Percentiles rank a stretch among this genome's conserved stretches.
Conservation (phyloP, 2,113 vertebrate genomes). For the Charadrius vociferus region DNA sequence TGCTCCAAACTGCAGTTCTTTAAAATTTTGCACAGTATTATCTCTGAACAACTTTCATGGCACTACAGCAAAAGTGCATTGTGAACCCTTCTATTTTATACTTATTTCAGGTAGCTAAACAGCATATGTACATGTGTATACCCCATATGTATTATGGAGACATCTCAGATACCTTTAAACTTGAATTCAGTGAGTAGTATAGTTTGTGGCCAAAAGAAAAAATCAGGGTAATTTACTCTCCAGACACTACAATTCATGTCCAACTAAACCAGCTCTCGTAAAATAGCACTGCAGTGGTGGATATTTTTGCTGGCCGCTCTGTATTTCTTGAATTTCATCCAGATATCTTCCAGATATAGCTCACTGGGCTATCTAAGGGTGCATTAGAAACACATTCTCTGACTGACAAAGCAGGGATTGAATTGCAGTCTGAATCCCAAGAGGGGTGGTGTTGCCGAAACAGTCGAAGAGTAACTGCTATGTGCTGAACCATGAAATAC, state of each 20-base stretch:
- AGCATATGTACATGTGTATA: background rate
- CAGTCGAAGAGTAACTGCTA: background rate
- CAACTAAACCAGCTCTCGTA: background rate
- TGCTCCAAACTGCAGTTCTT: background rate
- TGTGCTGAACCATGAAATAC: background rate
- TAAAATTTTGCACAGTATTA: background rate
- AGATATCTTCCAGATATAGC: background rate
- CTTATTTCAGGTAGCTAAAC: background rate
- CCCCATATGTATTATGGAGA: background rate
- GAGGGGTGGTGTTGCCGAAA: background rate
- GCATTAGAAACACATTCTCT: background rate
- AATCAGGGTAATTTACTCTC: background rate
- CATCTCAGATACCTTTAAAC: background rate
- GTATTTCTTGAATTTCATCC: background rate
- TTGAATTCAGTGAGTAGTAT: background rate
- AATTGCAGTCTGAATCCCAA: background rate
- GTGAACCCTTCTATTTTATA: background rate
- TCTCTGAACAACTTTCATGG: background rate
- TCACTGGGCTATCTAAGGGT: background rate
- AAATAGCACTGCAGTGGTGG: background rate
- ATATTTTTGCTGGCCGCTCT: background rate
- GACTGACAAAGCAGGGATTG: background rate
- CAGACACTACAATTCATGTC: background rate
- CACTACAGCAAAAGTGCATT: background rate
- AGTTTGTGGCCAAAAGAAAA: background rate